These are phyloP conservation scores for Myotis planiceps DNA, from an alignment of 2,797 vertebrate species.

Conservation along the genomic window DNA sequence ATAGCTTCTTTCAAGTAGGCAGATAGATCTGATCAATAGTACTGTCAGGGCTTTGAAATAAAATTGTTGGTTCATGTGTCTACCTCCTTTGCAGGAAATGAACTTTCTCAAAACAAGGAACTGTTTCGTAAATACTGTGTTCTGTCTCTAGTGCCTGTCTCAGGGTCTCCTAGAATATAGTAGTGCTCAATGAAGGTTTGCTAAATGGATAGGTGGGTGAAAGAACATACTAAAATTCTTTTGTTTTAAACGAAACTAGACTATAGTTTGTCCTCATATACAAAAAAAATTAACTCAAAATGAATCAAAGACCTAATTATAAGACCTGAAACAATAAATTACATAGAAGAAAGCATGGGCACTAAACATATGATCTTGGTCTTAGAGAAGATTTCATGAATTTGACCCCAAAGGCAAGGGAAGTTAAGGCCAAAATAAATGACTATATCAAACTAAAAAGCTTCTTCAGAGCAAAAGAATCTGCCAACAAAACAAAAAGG, in stretches of 20 bases:
- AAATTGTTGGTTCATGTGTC: background rate
- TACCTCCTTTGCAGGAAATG: background rate
- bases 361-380: background rate
- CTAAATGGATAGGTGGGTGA: background rate
- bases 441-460: background rate
- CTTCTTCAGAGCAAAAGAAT: background rate
- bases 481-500: background rate
- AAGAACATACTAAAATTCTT: background rate
- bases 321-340: background rate
- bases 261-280: background rate
- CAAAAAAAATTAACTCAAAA: background rate
- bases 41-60: slow-evolving; percentile 41
- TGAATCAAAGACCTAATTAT: background rate
- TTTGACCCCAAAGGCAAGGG: background rate
- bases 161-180: background rate
- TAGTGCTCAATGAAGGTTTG: background rate
- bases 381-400: background rate
- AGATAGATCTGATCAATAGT: slow-evolving; percentile 3
- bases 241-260: background rate
- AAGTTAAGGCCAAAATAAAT: background rate
- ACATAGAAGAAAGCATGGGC: background rate
- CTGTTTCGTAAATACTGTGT: background rate
- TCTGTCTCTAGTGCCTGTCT: background rate
- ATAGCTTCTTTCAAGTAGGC: slow-evolving; percentile 5
- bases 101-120: slow-evolving; percentile 33